Evolutionary conservation across 1,140 invertebrate genomes (phyloP).

Genomic region (Drosophila auraria): DNA sequence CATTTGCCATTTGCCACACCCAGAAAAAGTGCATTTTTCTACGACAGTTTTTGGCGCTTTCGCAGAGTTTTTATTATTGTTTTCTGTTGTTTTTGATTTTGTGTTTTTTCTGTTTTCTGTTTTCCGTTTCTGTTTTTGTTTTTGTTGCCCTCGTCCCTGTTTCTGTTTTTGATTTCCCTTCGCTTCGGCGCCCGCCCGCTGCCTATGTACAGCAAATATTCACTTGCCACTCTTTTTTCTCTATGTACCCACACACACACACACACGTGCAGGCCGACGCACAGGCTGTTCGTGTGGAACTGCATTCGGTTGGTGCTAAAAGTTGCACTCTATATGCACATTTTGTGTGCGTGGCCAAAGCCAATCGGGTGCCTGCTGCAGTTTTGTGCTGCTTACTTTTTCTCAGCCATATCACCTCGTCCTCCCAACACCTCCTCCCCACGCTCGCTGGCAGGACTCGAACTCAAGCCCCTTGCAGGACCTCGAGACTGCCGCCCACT

Average conservation of each 20-base stretch:
- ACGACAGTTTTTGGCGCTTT: slow-evolving; percentile 71
- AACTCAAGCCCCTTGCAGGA: slow-evolving; percentile 21
- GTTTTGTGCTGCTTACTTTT: slow-evolving; percentile 68
- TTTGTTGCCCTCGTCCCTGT: slow-evolving; percentile 37
- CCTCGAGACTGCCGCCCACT: slow-evolving; percentile 35
- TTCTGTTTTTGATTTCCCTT: slow-evolving; percentile 58
- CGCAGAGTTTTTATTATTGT: slow-evolving; percentile 47
- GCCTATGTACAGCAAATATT: slow-evolving; percentile 80
- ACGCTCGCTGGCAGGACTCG: background rate
- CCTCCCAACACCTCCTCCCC: too few species aligned
- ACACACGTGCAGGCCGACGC: slow-evolving; percentile 4
- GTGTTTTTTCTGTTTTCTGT: slow-evolving; percentile 16
- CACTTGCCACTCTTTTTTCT: slow-evolving; percentile 70
- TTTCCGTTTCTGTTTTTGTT: slow-evolving; percentile 24
- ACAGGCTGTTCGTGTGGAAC: slow-evolving; percentile 61
- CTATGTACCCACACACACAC: slow-evolving; percentile 40
- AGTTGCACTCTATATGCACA: slow-evolving; percentile 85
- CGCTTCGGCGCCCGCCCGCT: slow-evolving; percentile 24
- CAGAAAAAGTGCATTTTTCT: slow-evolving; percentile 82
- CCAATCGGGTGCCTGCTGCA: slow-evolving; percentile 78
- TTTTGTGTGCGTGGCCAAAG: slow-evolving; percentile 83
- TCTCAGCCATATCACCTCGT: slow-evolving; percentile 24
- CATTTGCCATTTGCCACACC: slow-evolving; percentile 62
- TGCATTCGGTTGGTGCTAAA: slow-evolving; percentile 85
- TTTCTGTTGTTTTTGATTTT: slow-evolving; percentile 39